phyloP scores from a whole-genome alignment of 2,113 vertebrate genomes.

The Acanthisitta chloris region DNA sequence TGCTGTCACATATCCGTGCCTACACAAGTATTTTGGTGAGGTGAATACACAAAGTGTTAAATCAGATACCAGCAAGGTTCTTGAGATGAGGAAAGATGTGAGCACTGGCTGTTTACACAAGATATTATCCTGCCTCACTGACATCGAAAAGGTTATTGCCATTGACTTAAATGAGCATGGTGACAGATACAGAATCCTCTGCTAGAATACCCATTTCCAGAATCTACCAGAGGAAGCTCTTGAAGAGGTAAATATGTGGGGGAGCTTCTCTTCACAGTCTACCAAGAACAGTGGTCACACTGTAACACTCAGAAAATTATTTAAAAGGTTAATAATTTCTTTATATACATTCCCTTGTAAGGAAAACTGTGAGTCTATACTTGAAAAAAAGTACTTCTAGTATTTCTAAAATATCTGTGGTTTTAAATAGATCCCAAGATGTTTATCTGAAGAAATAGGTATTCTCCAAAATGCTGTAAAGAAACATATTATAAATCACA shows the following conservation, averaged over 20 bases:
- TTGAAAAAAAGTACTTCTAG: neutral
- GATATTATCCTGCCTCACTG: neutral
- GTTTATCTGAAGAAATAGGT: neutral
- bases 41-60: neutral
- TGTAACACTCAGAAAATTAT: neutral
- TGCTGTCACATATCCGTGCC: neutral
- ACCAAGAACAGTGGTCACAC: neutral
- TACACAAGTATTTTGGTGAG: neutral
- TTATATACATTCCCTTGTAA: neutral
- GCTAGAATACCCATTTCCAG: neutral
- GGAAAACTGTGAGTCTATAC: neutral
- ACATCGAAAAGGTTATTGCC: neutral
- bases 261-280: neutral
- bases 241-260: neutral
- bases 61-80: neutral
- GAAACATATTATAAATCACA: neutral
- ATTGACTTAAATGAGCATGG: neutral
- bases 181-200: neutral
- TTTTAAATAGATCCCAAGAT: neutral
- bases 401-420: neutral
- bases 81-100: neutral
- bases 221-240: neutral
- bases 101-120: neutral
- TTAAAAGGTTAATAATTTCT: neutral
- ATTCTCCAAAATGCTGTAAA: neutral